Evolutionary conservation across 1,140 invertebrate species (phyloP).

Genomic region (Brachystomella parvula): DNA sequence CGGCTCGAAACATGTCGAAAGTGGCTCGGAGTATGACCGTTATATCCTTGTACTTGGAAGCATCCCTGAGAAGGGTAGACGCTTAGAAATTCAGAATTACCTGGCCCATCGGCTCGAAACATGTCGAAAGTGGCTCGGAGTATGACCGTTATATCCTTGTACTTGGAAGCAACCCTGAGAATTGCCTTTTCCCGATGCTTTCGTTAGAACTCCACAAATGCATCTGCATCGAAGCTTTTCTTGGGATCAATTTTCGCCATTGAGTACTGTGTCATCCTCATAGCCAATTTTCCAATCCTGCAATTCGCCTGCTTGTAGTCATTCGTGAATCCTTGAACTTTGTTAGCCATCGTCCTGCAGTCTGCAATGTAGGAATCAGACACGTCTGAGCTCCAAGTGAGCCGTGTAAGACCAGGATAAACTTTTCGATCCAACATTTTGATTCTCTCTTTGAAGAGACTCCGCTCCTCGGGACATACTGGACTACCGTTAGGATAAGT

Average conservation of each 20-base stretch:
- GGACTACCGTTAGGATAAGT: too few relatives aligned
- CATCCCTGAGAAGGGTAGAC: constrained; percentile 36
- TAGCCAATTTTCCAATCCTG: constrained; percentile 63
- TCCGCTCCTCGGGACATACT: constrained; percentile 48
- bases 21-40: constrained; percentile 28
- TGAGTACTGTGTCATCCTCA: constrained; percentile 63
- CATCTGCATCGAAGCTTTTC: constrained; percentile 45
- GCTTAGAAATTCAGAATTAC: too few relatives aligned
- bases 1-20: constrained; percentile 46
- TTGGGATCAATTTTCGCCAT: constrained; percentile 56
- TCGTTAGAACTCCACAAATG: constrained; percentile 47
- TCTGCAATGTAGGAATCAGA: constrained; percentile 69
- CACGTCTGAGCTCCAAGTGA: constrained; percentile 66
- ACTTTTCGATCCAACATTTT: constrained; percentile 56
- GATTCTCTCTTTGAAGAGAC: constrained; percentile 48
- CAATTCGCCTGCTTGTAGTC: constrained; percentile 70
- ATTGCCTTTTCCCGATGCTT: constrained; percentile 29
- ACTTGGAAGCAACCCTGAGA: constrained; percentile 33
- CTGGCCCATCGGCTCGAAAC: constrained; percentile 45
- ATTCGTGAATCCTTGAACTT: constrained; percentile 64
- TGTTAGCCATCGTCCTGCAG: constrained; percentile 58
- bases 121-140: constrained; percentile 42
- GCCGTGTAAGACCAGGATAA: constrained; percentile 64
- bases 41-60: constrained; percentile 31
- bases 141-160: constrained; percentile 32